These are phyloP conservation scores for Eutrigla gurnardus DNA, from an alignment of 2,797 vertebrate species.

Conservation along the genomic window DNA sequence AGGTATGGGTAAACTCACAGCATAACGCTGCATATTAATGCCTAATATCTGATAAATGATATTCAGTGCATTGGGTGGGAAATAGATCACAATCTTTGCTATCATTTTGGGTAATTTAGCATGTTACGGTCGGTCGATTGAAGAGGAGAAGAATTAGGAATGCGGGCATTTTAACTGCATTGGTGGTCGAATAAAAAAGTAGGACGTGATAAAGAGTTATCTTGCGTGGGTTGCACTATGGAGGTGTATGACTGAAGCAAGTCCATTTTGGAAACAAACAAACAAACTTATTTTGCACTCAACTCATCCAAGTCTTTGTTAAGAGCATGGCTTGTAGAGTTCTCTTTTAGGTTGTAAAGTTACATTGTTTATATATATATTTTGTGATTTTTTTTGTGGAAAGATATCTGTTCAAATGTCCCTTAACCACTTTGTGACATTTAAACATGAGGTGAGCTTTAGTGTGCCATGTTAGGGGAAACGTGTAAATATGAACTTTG, in stretches of 20 bases:
- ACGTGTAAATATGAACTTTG: slow-evolving; percentile 30
- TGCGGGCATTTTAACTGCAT: slow-evolving; percentile 30
- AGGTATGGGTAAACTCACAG: slow-evolving; percentile 14
- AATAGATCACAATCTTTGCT: slow-evolving; percentile 29
- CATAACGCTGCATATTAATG: slow-evolving; percentile 20
- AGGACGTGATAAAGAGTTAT: slow-evolving; percentile 27
- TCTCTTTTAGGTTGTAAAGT: slow-evolving; percentile 60
- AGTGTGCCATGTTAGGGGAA: slow-evolving; percentile 13
- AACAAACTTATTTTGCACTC: slow-evolving; percentile 78
- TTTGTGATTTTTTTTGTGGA: slow-evolving; percentile 43
- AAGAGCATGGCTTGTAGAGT: slow-evolving; percentile 76
- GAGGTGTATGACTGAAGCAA: slow-evolving; percentile 57
- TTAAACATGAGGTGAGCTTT: slow-evolving; percentile 33
- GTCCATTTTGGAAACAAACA: slow-evolving; percentile 35
- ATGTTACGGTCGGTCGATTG: slow-evolving; percentile 3
- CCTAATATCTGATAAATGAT: slow-evolving; percentile 20
- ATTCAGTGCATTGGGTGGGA: slow-evolving; percentile 2
- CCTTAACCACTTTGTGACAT: slow-evolving; percentile 73
- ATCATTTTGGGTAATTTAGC: slow-evolving; percentile 29
- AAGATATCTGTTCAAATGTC: slow-evolving; percentile 53
- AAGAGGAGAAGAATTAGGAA: slow-evolving; percentile 22
- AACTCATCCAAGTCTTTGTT: slow-evolving; percentile 78
- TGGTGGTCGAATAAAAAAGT: slow-evolving; percentile 38
- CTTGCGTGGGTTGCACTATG: slow-evolving; percentile 76
- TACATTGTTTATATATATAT: slow-evolving; percentile 57